Evolutionary conservation across 2,113 vertebrate genomes (phyloP).

Genomic region (Corydoras maculifer): DNA sequence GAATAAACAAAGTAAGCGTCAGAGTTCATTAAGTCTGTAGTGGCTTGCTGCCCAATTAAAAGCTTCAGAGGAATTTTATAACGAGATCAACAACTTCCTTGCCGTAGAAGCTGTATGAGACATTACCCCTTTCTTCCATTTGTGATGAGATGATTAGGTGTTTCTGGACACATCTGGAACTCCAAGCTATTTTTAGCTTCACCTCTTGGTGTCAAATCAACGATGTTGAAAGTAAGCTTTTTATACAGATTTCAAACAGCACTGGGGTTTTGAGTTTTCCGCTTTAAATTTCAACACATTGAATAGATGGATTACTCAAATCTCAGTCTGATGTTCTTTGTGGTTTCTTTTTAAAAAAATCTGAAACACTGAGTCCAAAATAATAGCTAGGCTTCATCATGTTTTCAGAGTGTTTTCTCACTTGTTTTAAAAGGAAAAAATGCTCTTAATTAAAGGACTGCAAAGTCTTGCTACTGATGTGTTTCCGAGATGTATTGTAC

Average conservation of each 20-base stretch:
- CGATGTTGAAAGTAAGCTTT: not conserved
- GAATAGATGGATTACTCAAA: not conserved
- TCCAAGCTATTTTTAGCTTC: not conserved
- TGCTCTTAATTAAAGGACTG: too few relatives aligned
- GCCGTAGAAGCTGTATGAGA: slow-evolving; percentile 1
- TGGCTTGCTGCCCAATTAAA: not conserved
- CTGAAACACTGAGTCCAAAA: too few relatives aligned
- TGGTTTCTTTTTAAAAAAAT: too few relatives aligned
- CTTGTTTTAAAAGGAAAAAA: too few relatives aligned
- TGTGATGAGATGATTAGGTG: slow-evolving; percentile 15
- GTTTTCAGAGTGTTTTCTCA: too few relatives aligned
- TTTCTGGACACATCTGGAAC: slow-evolving; percentile 27
- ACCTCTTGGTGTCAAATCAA: slow-evolving; percentile 14
- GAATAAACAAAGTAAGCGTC: too few relatives aligned
- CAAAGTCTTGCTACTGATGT: too few relatives aligned
- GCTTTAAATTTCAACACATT: slow-evolving; percentile 16
- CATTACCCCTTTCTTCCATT: slow-evolving; percentile 24
- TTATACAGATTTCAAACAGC: slow-evolving; percentile 7
- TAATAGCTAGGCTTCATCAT: too few relatives aligned
- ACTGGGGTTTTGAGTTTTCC: not conserved
- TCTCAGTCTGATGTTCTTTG: too few relatives aligned
- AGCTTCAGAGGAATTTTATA: slow-evolving; percentile 10
- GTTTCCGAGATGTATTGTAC: too few relatives aligned
- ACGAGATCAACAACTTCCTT: slow-evolving; percentile 5
- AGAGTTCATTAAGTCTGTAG: too few relatives aligned